Evolutionary conservation across 2,888 invertebrate species (phyloP).

Genomic region (Pegoplata infirma): DNA sequence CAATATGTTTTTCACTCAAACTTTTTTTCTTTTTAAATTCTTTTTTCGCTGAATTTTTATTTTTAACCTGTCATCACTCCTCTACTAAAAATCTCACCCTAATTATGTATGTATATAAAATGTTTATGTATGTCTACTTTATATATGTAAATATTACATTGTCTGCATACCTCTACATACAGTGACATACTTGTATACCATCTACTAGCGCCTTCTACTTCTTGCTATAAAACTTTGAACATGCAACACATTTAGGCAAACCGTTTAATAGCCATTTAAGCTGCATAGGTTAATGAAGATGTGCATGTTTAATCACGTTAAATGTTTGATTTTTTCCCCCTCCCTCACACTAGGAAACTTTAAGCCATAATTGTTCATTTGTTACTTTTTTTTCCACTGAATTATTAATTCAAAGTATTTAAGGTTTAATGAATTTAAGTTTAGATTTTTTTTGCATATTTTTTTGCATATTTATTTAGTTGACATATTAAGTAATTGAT

Average conservation of each 20-base stretch:
- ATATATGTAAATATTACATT: slow-evolving; percentile 2
- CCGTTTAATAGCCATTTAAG: slow-evolving; percentile 54
- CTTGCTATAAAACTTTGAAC: background rate
- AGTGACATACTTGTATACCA: background rate
- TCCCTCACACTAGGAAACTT: background rate
- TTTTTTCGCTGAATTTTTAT: too few species aligned
- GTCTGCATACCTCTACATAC: too few species aligned
- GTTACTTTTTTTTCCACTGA: too few species aligned
- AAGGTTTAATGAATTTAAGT: slow-evolving; percentile 37
- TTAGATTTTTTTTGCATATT: background rate
- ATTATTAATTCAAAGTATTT: slow-evolving; percentile 14
- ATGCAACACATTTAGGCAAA: slow-evolving; percentile 32
- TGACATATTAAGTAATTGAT: slow-evolving; percentile 53
- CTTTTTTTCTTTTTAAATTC: too few species aligned
- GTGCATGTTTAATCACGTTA: slow-evolving; percentile 49
- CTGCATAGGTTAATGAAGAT: slow-evolving; percentile 55
- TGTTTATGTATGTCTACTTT: background rate
- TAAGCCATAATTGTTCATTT: slow-evolving; percentile 22
- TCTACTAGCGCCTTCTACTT: background rate
- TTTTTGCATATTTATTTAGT: slow-evolving; percentile 22
- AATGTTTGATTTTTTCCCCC: background rate
- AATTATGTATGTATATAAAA: too few species aligned
- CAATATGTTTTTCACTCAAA: too few species aligned
- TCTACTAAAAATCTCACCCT: too few species aligned
- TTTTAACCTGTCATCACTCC: too few species aligned